Conservation (phyloP, 1,140 invertebrate species). For the Ceratina japonica region DNA sequence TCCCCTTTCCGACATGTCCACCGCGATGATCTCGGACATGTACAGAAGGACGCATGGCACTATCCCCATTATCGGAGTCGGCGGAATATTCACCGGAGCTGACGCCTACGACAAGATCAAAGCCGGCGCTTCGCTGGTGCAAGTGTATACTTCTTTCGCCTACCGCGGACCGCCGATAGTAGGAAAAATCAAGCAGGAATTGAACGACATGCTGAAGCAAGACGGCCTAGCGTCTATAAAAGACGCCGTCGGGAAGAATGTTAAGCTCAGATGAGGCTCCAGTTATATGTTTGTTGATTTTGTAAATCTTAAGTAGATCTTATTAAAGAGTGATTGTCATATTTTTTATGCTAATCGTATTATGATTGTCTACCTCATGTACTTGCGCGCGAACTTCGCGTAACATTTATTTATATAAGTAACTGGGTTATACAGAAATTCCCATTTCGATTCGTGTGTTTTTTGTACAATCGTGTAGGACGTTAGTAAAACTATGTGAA, state of each 20-base stretch:
- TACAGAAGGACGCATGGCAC: constrained; percentile 90
- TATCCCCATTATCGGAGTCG: constrained; percentile 90
- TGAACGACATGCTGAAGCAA: constrained; percentile 83
- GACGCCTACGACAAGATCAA: constrained; percentile 96
- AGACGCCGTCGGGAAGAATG: constrained; percentile 83
- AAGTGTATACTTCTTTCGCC: constrained; percentile 93
- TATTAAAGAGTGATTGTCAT: background rate
- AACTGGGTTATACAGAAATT: constrained; percentile 22
- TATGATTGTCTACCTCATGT: too few relatives aligned
- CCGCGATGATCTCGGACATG: constrained; percentile 92
- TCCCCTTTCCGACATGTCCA: constrained; percentile 91
- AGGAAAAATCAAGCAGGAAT: constrained; percentile 89
- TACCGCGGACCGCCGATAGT: constrained; percentile 91
- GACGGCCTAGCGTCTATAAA: constrained; percentile 82
- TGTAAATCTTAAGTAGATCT: background rate
- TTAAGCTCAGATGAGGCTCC: constrained; percentile 32
- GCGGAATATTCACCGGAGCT: constrained; percentile 89
- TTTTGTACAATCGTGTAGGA: constrained; percentile 4
- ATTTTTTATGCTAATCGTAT: too few relatives aligned
- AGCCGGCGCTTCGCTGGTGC: constrained; percentile 93
- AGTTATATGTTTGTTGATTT: background rate
- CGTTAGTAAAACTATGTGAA: constrained; percentile 30
- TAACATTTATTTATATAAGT: constrained; percentile 37
- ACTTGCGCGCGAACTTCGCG: background rate
- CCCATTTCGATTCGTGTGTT: background rate